Base-by-base conservation (phyloP, 2,113 vertebrate species). In the Pleuronectes platessa region DNA sequence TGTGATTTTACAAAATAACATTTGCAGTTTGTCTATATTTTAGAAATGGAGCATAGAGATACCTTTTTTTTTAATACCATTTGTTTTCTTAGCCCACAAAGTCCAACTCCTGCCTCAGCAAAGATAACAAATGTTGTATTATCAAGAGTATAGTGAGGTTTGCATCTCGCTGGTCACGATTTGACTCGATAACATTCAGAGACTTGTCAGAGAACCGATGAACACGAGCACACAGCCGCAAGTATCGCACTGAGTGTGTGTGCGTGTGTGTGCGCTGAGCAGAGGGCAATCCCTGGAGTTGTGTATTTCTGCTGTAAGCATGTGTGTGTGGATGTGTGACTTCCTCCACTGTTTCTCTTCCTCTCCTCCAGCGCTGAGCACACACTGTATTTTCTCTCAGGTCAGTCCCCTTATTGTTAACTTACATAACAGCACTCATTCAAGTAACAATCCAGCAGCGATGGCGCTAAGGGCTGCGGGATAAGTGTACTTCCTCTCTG, bases 361-460 rank as follows among this genome's bases (percentile, higher is more conserved):
- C 51, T 78, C 49, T 86, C 71, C 53, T 75, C 62, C 64, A 78
- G 73, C 75, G 61, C 61, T 37, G 42, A 79, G 73, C 58, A 68
- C 24, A 40, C 31, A 61, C 59, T 86, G 74, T 86, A 78, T 71
- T 83, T 83, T 81, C 79, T 88, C 76, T 76, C 71, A 81, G 84
- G 76, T 89, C 83, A 80, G 51, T 85, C 82, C 78, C 71, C 74
- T 65, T 74, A 87, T 89, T 90, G 84, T 91, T 81, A 59, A 78
- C 80, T 90, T 89, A 68, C 75, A 70, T 88, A 90, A 90, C 81
- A 73, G 79, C 86, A 83, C 86, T 87, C 76, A 80, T 80, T 86
- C 60, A 64, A 85, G 84, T 73, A 85, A 79, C 84, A 82, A 65
- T 84, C 72, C 74, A 73, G 83, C 62, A 56, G 74, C 7, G 23